These are phyloP conservation scores for Tinamus guttatus DNA, from an alignment of 2,113 vertebrate species.

Conservation along the genomic window DNA sequence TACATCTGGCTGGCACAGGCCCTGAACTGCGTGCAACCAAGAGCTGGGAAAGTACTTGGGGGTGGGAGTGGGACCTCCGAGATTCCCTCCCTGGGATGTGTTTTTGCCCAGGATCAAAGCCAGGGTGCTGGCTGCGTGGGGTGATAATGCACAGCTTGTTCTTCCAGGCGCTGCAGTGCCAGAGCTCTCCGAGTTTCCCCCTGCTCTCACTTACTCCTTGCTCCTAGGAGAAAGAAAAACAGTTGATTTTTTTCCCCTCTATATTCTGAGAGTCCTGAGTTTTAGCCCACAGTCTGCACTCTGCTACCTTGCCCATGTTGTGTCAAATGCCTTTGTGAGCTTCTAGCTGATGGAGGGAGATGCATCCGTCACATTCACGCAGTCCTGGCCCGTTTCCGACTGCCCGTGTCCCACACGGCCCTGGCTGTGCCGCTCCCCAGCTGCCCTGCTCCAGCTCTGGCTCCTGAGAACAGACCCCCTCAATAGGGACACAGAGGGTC, in stretches of 20 bases:
- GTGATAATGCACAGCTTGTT: background rate
- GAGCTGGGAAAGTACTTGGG: background rate
- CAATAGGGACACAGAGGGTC: too few species aligned
- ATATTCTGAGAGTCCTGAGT: background rate
- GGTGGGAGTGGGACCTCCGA: slow-evolving; percentile 1
- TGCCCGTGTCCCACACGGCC: background rate
- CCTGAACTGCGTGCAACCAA: background rate
- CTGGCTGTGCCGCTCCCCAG: background rate
- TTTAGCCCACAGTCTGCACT: background rate
- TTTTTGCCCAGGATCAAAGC: slow-evolving; percentile 30
- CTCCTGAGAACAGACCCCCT: background rate
- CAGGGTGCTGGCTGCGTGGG: background rate
- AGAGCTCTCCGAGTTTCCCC: background rate
- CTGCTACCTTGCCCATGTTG: background rate
- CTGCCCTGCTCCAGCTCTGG: background rate
- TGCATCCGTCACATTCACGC: background rate
- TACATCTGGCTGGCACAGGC: background rate
- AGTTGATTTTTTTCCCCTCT: background rate
- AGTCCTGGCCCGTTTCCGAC: background rate
- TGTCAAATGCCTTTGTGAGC: background rate
- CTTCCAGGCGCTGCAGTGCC: background rate
- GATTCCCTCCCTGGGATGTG: background rate
- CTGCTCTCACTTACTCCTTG: background rate
- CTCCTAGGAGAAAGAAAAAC: background rate
- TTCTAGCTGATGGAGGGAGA: background rate